Evolutionary conservation across 2,797 vertebrate genomes (phyloP).

Genomic region (Oreochromis mossambicus): DNA sequence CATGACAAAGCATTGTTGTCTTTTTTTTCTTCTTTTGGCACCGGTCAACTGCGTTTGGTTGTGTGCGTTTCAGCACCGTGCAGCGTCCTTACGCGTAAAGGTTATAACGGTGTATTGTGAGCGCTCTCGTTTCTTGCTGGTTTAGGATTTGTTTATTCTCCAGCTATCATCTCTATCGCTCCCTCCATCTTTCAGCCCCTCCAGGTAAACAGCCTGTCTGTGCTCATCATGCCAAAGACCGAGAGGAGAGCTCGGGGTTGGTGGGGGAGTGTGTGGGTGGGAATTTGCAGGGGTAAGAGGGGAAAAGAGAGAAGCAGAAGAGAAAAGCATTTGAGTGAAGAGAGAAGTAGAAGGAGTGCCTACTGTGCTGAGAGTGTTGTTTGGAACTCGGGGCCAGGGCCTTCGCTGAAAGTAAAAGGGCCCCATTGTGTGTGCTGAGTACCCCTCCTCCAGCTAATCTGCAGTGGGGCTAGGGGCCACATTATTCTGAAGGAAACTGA

Average conservation of each 20-base stretch:
- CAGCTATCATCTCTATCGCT: conserved; percentile 33
- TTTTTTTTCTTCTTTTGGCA: not conserved
- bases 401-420: conserved; percentile 54
- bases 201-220: conserved; percentile 50
- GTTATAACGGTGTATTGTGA: not conserved
- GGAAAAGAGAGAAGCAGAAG: not conserved
- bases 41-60: not conserved
- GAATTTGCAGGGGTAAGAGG: not conserved
- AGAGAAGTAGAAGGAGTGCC: conserved; percentile 57
- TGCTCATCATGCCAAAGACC: conserved; percentile 36
- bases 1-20: not conserved
- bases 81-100: not conserved
- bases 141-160: conserved; percentile 47
- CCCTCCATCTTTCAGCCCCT: conserved; percentile 9
- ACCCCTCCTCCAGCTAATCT: conserved; percentile 61
- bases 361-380: conserved; percentile 62
- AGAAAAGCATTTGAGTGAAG: conserved; percentile 42
- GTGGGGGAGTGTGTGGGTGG: not conserved
- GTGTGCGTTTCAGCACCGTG: not conserved
- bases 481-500: conserved; percentile 64
- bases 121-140: not conserved
- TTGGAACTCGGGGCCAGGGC: conserved; percentile 48
- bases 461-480: conserved; percentile 66
- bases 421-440: conserved; percentile 63
- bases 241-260: not conserved